A percentile compares a stretch with the other conserved stretches of the same genome.
These are phyloP conservation scores for Chrysomallon squamiferum DNA, from an alignment of 1,140 invertebrate genomes.

Conservation along the genomic window DNA sequence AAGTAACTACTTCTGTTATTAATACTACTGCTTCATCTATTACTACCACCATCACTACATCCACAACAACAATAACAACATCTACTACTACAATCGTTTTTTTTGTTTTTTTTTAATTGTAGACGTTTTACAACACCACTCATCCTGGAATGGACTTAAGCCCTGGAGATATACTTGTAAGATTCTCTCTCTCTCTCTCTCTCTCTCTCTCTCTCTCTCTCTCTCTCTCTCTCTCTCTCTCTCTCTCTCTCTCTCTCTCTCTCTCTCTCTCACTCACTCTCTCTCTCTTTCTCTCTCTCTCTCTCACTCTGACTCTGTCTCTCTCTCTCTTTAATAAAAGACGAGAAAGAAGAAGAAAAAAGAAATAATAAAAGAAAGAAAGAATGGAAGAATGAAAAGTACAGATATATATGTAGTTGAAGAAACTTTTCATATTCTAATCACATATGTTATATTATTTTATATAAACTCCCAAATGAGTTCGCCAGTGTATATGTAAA, in stretches of 20 bases:
- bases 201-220: slow-evolving; percentile 3
- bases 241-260: slow-evolving; percentile 11
- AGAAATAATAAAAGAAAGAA: not conserved
- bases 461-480: too few species aligned
- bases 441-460: too few species aligned
- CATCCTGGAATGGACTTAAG: slow-evolving; percentile 21
- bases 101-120: slow-evolving; percentile 9
- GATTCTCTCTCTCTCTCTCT: not conserved
- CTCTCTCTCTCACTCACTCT: slow-evolving; percentile 11
- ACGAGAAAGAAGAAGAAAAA: not conserved
- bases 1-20: too few species aligned
- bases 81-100: not conserved
- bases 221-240: slow-evolving; percentile 7
- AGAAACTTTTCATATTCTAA: too few species aligned
- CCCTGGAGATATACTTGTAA: slow-evolving; percentile 33
- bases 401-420: too few species aligned
- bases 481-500: too few species aligned
- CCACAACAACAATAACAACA: not conserved
- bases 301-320: slow-evolving; percentile 1
- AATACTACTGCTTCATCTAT: not conserved
- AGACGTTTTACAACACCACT: slow-evolving; percentile 40
- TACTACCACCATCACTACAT: not conserved
- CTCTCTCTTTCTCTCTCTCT: slow-evolving; percentile 1
- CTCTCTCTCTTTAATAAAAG: not conserved
- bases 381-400: too few species aligned